Conservation (phyloP, 30 jellyfish, hydroid and myxozoan genomes). For the Aurelia sp. region DNA sequence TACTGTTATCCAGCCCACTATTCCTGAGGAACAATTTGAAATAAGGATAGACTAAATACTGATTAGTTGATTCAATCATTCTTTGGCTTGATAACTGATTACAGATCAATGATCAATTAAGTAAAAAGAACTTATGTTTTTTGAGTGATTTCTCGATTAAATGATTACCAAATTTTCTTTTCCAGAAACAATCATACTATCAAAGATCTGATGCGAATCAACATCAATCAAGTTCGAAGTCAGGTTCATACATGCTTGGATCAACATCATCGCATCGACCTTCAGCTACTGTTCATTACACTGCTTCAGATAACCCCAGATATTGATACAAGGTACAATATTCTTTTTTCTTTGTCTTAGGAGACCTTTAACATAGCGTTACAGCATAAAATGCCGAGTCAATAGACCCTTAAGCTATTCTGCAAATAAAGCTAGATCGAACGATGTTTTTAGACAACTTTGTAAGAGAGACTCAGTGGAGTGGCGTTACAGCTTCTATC, state of each 20-base stretch:
- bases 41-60: no score
- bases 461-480: no score
- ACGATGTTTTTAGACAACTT: no score
- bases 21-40: no score
- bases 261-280: conserved; percentile 85
- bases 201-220: conserved; percentile 78
- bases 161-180: not conserved
- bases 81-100: not conserved
- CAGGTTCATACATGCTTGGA: conserved; percentile 56
- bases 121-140: not conserved
- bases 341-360: not conserved
- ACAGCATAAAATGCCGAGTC: no score
- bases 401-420: no score
- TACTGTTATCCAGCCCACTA: no score
- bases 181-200: conserved; percentile 72
- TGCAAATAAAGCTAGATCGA: no score
- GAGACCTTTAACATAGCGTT: no score
- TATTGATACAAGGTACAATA: conserved; percentile 4
- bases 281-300: conserved; percentile 95
- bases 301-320: conserved; percentile 83
- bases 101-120: not conserved
- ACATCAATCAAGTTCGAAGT: conserved; percentile 28
- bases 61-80: no score
- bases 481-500: no score
- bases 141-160: not conserved